A percentile compares a stretch with the other conserved stretches of the same genome.
Conservation (phyloP, 2,797 vertebrate genomes). For the Ctenopoma multispine region DNA sequence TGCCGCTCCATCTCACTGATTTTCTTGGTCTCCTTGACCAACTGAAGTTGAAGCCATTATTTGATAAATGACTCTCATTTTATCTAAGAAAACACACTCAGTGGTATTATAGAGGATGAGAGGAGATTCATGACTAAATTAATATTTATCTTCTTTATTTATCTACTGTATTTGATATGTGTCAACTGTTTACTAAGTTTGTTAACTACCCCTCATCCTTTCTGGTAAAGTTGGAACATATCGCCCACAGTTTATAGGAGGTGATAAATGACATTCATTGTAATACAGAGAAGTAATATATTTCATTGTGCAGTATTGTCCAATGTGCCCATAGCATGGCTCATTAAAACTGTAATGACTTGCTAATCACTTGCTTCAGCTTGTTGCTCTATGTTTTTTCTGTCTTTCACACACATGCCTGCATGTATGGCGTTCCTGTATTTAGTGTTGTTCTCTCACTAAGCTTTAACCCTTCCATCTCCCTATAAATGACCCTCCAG, state of each 20-base stretch:
- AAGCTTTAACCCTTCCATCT: constrained; percentile 64
- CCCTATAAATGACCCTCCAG: constrained; percentile 50
- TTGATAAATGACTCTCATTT: constrained; percentile 52
- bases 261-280: constrained; percentile 57
- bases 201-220: constrained; percentile 12
- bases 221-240: constrained; percentile 34
- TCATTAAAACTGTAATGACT: constrained; percentile 75
- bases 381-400: constrained; percentile 42
- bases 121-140: constrained; percentile 7
- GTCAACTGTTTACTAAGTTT: constrained; percentile 27
- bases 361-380: constrained; percentile 63
- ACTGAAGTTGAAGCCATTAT: constrained; percentile 43
- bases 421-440: constrained; percentile 16
- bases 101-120: constrained; percentile 11
- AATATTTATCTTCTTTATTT: neutral
- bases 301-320: constrained; percentile 38
- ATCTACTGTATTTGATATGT: constrained; percentile 17
- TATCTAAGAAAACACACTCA: constrained; percentile 15
- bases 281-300: constrained; percentile 40
- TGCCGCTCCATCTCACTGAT: constrained; percentile 21
- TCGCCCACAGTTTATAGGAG: constrained; percentile 30
- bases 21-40: constrained; percentile 23
- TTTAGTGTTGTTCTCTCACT: constrained; percentile 52
- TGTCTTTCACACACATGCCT: constrained; percentile 18
- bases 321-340: constrained; percentile 59